Base-by-base conservation (phyloP, 2,888 invertebrate genomes). In the Drosophila nr. perissopoda region DNA sequence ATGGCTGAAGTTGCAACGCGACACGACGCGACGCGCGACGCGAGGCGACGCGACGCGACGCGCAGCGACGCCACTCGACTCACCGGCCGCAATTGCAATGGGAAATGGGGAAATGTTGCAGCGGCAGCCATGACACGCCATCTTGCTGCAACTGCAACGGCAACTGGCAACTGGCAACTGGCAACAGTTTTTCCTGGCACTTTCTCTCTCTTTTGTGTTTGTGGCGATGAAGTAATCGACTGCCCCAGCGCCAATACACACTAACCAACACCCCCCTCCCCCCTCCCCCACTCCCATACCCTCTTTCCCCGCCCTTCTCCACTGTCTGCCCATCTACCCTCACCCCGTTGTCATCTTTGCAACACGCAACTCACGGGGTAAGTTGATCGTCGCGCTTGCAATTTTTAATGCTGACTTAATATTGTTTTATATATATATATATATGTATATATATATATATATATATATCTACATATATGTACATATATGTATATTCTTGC, bases 1-100 rank as follows among this genome's bases (percentile, higher is more conserved):
- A 88, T 86, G 90, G 83, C 81, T 90, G 88, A 82, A 88, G 89
- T 90, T 86, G 82, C 88, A 88, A 85, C 74, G 84, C 84, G 64
- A 81, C 25, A 63, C 63, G 25, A 33, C 38, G 69, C 58, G 54
- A 10, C 49, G 54, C 8, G 31, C 31, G 54, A 10, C 49, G 54
- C 66, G 48, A 33, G 34, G 38, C 70, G 57, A 40, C 27, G 48
- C 33, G 56, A 34, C 27, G 68, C 57, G 53, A 10, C 49, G 54
- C 54, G 51, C 27, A 13, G 66, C 66, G 48, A 36, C 60, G 40
- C 74, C 63, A 58, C 49, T 42, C 56, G 48, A 48, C 59, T 36
- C 29, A 52, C 51, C 60, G 60, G 75, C 63, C 70, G 81, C 82
- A 72, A 76, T 74, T 76, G 74, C 65, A 79, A 75, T 79, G 78